Percentiles rank a stretch among this genome's conserved stretches.
Evolutionary conservation across 1,140 invertebrate genomes (phyloP).

Genomic region (Drosophila athabasca): DNA sequence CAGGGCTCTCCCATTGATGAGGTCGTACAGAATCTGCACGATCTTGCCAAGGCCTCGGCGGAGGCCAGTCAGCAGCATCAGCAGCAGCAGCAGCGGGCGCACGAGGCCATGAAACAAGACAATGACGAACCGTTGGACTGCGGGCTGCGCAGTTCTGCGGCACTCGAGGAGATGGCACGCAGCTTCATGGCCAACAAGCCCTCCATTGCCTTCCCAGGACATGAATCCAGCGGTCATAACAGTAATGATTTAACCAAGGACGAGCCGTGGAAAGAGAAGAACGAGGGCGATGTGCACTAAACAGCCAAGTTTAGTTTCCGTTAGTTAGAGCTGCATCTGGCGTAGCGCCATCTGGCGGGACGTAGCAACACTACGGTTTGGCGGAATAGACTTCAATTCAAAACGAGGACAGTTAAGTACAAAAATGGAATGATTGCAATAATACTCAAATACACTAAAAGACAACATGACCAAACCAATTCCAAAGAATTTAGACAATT

Average conservation of each 20-base stretch:
- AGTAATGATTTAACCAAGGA: conserved; percentile 61
- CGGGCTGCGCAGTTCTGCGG: conserved; percentile 55
- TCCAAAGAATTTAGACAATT: conserved; percentile 77
- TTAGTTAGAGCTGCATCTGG: conserved; percentile 28
- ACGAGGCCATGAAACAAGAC: conserved; percentile 53
- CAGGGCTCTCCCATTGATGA: conserved; percentile 65
- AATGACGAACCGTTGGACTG: conserved; percentile 68
- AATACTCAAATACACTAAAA: conserved; percentile 73
- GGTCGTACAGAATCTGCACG: conserved; percentile 71
- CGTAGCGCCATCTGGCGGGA: neutral
- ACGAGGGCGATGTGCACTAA: conserved; percentile 58
- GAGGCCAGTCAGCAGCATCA: conserved; percentile 58
- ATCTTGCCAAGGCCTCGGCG: conserved; percentile 68
- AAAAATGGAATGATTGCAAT: conserved; percentile 71
- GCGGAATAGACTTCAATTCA: conserved; percentile 32
- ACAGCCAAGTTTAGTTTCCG: neutral
- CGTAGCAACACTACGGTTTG: neutral
- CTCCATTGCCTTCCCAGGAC: conserved; percentile 27
- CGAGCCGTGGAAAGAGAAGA: conserved; percentile 65
- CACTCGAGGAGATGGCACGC: conserved; percentile 64
- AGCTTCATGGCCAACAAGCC: conserved; percentile 58
- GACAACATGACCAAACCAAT: conserved; percentile 64
- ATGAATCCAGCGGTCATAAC: conserved; percentile 21
- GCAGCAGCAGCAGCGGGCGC: conserved; percentile 44
- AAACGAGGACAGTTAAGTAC: conserved; percentile 63